A percentile compares a stretch with the other conserved stretches of the same genome.
These are phyloP conservation scores for Meandrusa payeni DNA, from an alignment of 2,888 invertebrate species.

Conservation along the genomic window DNA sequence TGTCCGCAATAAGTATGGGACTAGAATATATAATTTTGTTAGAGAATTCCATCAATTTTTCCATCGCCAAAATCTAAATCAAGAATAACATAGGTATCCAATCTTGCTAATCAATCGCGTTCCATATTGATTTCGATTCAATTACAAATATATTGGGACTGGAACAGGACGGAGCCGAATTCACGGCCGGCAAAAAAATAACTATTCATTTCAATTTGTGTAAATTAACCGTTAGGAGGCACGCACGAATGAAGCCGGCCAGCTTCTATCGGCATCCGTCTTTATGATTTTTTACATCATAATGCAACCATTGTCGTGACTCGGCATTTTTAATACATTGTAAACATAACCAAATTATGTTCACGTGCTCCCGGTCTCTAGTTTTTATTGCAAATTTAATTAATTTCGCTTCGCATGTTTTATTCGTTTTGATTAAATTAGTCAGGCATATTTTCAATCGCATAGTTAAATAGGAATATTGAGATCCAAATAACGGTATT, in stretches of 20 bases:
- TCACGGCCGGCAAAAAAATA: conserved; percentile 56
- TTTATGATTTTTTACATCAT: conserved; percentile 66
- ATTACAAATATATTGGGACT: conserved; percentile 61
- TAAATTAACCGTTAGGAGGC: conserved; percentile 64
- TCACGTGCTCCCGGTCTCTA: conserved; percentile 51
- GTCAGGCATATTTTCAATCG: conserved; percentile 24
- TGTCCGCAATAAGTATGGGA: too few relatives aligned
- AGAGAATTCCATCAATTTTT: conserved; percentile 17
- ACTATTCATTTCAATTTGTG: conserved; percentile 69
- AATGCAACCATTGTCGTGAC: conserved; percentile 65
- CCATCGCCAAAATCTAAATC: conserved; percentile 27
- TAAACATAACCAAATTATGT: conserved; percentile 67
- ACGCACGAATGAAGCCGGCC: conserved; percentile 58
- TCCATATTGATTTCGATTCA: conserved; percentile 51
- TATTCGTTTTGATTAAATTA: conserved; percentile 41
- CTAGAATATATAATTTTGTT: conserved; percentile 5
- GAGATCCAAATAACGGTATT: conserved; percentile 11
- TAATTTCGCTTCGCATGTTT: conserved; percentile 47
- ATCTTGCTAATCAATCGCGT: conserved; percentile 32
- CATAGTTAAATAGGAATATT: conserved; percentile 9
- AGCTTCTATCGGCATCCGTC: conserved; percentile 35
- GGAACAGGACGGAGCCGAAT: conserved; percentile 48
- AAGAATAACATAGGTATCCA: conserved; percentile 25
- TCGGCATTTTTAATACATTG: conserved; percentile 60
- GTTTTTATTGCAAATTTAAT: conserved; percentile 57